Evolutionary conservation across 2,888 invertebrate species (phyloP).

Genomic region (Leptinotarsa haldemani): DNA sequence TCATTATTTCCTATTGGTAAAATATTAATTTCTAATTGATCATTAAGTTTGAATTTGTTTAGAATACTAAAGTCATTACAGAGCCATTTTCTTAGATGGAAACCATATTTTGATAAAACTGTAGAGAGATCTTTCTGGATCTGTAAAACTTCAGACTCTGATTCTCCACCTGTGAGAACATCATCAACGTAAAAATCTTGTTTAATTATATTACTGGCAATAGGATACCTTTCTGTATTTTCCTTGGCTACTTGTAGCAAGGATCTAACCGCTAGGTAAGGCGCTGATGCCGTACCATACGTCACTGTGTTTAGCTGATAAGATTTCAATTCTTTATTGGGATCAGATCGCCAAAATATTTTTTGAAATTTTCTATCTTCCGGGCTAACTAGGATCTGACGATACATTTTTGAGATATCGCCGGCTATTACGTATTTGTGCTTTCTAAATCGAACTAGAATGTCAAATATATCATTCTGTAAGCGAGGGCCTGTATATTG

Average conservation of each 20-base stretch:
- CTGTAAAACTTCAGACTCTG: background rate
- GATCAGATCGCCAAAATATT: constrained; percentile 33
- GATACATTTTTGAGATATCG: too few relatives aligned
- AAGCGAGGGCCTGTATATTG: constrained; percentile 31
- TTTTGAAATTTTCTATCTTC: constrained; percentile 18
- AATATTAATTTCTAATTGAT: constrained; percentile 17
- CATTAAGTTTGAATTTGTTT: background rate
- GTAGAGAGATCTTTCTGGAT: background rate
- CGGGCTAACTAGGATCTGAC: background rate
- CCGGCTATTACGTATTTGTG: background rate
- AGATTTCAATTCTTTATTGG: constrained; percentile 18
- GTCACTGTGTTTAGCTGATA: constrained; percentile 34
- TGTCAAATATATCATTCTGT: constrained; percentile 34
- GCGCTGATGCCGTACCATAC: constrained; percentile 30
- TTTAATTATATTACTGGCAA: constrained; percentile 16
- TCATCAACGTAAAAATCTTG: too few relatives aligned
- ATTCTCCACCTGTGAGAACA: too few relatives aligned
- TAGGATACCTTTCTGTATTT: constrained; percentile 13
- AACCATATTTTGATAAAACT: constrained; percentile 17
- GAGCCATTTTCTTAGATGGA: constrained; percentile 29
- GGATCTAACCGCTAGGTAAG: constrained; percentile 28
- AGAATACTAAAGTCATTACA: background rate
- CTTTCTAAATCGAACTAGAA: constrained; percentile 18
- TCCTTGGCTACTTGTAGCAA: constrained; percentile 24
- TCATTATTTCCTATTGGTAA: constrained; percentile 17